These are phyloP conservation scores for Coregonus ussuriensis DNA, from an alignment of 2,797 vertebrate species.

Conservation along the genomic window DNA sequence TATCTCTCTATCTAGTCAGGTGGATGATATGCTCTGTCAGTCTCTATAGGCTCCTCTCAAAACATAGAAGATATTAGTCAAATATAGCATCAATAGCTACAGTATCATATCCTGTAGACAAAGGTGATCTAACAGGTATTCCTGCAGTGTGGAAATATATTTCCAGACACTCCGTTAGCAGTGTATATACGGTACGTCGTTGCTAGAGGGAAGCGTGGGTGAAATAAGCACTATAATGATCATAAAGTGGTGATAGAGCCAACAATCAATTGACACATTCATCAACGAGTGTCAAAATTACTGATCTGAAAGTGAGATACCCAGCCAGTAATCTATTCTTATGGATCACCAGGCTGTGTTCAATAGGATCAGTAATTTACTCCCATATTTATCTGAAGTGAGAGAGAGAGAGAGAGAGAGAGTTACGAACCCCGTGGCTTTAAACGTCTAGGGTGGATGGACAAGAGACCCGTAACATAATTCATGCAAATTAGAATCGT, in stretches of 20 bases:
- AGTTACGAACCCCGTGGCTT: background rate
- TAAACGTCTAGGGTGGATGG: too few relatives aligned
- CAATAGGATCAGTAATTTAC: conserved; percentile 59
- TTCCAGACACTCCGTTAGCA: background rate
- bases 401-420: background rate
- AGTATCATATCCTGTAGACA: background rate
- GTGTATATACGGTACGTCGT: background rate
- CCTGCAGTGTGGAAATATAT: conserved; percentile 2
- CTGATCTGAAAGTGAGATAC: conserved; percentile 65
- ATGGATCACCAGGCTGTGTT: conserved; percentile 39
- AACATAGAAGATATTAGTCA: background rate
- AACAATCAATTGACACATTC: conserved; percentile 60
- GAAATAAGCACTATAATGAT: conserved; percentile 52
- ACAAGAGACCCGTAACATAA: too few relatives aligned
- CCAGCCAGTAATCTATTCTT: conserved; percentile 62
- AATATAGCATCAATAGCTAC: background rate
- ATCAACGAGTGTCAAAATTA: conserved; percentile 65
- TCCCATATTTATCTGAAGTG: conserved; percentile 62
- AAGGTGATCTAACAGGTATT: background rate
- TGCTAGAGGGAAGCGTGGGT: conserved; percentile 13
- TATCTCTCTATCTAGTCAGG: conserved; percentile 17
- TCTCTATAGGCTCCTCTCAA: background rate
- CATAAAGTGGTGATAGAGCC: conserved; percentile 53
- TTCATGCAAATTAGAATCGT: too few relatives aligned
- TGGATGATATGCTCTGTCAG: background rate